These are phyloP conservation scores for Zalophus californianus DNA, from an alignment of 2,797 vertebrate species.

Conservation along the genomic window DNA sequence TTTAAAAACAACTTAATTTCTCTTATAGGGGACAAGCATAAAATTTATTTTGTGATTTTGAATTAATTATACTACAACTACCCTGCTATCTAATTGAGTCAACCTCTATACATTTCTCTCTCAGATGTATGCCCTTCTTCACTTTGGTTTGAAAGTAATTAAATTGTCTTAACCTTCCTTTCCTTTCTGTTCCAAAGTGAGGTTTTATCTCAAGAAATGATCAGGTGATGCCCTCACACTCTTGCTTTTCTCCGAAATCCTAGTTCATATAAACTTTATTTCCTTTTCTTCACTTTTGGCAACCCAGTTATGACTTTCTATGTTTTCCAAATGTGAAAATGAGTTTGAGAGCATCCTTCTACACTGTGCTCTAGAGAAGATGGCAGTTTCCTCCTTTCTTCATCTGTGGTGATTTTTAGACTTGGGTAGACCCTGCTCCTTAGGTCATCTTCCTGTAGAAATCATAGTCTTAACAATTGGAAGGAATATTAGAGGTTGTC, in stretches of 20 bases:
- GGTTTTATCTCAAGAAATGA: background rate
- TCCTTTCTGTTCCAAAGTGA: background rate
- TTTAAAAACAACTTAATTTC: background rate
- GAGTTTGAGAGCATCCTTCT: background rate
- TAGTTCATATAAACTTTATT: background rate
- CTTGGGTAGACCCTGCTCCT: background rate
- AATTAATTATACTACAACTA: background rate
- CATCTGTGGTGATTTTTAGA: background rate
- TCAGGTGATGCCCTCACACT: background rate
- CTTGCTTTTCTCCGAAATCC: background rate
- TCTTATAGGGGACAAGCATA: background rate
- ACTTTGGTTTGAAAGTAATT: background rate
- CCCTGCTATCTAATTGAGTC: background rate
- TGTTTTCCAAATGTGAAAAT: background rate
- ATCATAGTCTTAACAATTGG: background rate
- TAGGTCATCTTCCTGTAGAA: background rate
- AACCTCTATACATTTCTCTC: background rate
- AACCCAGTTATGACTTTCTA: background rate
- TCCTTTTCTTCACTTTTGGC: background rate
- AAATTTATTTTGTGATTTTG: constrained; percentile 2
- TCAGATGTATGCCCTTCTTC: background rate
- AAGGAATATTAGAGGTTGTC: background rate
- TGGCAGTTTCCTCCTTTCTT: background rate
- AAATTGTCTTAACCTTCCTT: background rate
- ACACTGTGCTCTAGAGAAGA: background rate